Percentiles rank a stretch among this genome's conserved stretches.
Evolutionary conservation across 2,888 invertebrate species (phyloP).

Genomic region (Cistogaster globosa): DNA sequence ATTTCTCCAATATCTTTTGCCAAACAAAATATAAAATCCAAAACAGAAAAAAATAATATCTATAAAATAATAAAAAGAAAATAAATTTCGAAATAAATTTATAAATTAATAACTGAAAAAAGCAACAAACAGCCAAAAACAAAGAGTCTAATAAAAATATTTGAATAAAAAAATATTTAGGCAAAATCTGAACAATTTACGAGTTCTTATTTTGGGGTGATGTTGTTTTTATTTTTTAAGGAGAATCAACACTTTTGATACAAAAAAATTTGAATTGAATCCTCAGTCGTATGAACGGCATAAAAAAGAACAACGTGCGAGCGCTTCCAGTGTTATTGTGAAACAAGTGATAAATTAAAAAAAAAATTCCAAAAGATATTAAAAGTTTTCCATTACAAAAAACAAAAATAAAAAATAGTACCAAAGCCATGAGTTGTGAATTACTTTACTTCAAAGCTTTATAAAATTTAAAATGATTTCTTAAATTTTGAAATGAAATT

Average conservation of each 20-base stretch:
- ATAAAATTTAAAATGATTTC: constrained; percentile 37
- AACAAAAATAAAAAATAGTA: no score
- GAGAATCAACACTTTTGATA: constrained; percentile 64
- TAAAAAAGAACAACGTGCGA: constrained; percentile 58
- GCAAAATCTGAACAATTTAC: constrained; percentile 41
- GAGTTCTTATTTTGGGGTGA: constrained; percentile 44
- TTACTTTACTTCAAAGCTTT: constrained; percentile 37
- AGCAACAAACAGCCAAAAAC: constrained; percentile 37
- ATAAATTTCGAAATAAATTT: constrained; percentile 54
- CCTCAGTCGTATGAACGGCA: constrained; percentile 65
- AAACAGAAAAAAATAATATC: constrained; percentile 56
- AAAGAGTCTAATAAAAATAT: constrained; percentile 36
- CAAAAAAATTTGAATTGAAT: constrained; percentile 58
- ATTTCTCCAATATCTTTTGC: constrained; percentile 54
- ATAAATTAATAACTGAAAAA: constrained; percentile 50
- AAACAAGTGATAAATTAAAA: constrained; percentile 50
- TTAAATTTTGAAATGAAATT: constrained; percentile 39
- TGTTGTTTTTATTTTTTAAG: constrained; percentile 52
- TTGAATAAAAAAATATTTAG: constrained; percentile 31
- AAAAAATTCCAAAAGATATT: constrained; percentile 36
- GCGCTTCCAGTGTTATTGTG: constrained; percentile 55
- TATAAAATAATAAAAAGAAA: constrained; percentile 41
- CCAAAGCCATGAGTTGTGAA: constrained; percentile 58
- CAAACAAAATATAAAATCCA: constrained; percentile 46
- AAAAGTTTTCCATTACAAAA: constrained; percentile 44